Evolutionary conservation across 2,113 vertebrate genomes (phyloP), one percentile per base, ranked within the genome.

Genomic region (Pelobates fuscus): DNA sequence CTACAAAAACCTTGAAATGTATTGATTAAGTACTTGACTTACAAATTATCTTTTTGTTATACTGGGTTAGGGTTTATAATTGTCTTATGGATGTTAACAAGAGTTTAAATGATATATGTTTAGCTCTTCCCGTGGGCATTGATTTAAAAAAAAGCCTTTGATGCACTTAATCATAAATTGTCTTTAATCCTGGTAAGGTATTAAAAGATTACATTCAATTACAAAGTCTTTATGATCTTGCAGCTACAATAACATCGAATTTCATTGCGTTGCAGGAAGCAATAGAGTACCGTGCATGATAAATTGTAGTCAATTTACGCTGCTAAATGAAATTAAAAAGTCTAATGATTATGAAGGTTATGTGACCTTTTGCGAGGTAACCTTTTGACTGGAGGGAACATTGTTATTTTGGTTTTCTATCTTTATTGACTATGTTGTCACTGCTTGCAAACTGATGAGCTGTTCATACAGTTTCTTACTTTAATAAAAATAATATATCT

Each of bases 21-120:
- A 67, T 75, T 60, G 72, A 75, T 75, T 67, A 37, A 24, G 52
- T 4, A 27, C 61, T 60, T 67, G n/a, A 49, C 72, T 67, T 67
- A 59, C 60, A 67, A 75, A 75, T 75, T 37, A 49, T 67, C 54
- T 67, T 26, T 29, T 59, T 49, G 63, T 74, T 74, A 65, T 67
- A 54, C 24, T 2, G 25, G 26, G 73, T 60, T 41, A 30, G 27
- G 60, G 57, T 24, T 43, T 29, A 67, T 67, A 18, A 23, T 18
- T 27, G 55, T 26, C 65, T 61, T 37, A 60, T 52, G 65, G 72
- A 60, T 68, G 73, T 68, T 77, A 77, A 77, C 64, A 77, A 68
- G 55, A 52, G 25, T 20, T 77, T 67, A 67, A 77, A 61, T 68
- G 73, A 68, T 77, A 24, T 49, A 66, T 68, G 32, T 32, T 68